Base-by-base conservation (phyloP, 1,140 invertebrate genomes). In the Neodiprion fabricii region DNA sequence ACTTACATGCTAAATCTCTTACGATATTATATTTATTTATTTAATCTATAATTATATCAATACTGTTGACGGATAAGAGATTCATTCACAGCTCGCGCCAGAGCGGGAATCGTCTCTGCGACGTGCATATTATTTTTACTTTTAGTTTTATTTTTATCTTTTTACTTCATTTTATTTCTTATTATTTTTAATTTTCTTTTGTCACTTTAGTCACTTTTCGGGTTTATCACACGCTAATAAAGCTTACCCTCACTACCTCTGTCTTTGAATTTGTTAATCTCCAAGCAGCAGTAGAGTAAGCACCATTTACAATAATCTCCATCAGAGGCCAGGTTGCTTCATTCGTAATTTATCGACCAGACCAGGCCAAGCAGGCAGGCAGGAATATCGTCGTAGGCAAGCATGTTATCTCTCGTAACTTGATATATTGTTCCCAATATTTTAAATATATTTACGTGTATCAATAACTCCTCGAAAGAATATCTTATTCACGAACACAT, bases 31-130 rank as follows among this genome's bases (percentile, higher is more conserved):
- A 86, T 85, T 86, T 81, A 87, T 87, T 87, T 81, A 87, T 87
- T 87, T 87, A 87, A 77, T 85, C 84, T 87, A 87, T 86, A 86
- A 87, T 87, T 87, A 87, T 88, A 88, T 87, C 85, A 88, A 88
- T 88, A 88, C 87, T 88, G 87, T 86, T 88, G 86, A 88, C 86
- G 87, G 87, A 88, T 88, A 88, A 61, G 86, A 88, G 87, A 88
- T 88, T 88, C 87, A 85, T 86, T 87, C 86, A 86, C 86, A 87
- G 84, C 82, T 85, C 83, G 84, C 83, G 79, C 68, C 83, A 85
- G 81, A 85, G 82, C 83, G 78, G 73, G 48, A 48, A 85, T 84
- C 80, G 82, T 86, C 82, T 77, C 79, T 85, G 81, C 81, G 82
- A 50, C 76, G 82, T 82, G 79, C 83, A 73, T 80, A 84, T 77